A percentile compares a stretch with the other conserved stretches of the same genome.
These are phyloP conservation scores for Myocastor coypus DNA, from an alignment of 2,113 vertebrate genomes.

Conservation along the genomic window DNA sequence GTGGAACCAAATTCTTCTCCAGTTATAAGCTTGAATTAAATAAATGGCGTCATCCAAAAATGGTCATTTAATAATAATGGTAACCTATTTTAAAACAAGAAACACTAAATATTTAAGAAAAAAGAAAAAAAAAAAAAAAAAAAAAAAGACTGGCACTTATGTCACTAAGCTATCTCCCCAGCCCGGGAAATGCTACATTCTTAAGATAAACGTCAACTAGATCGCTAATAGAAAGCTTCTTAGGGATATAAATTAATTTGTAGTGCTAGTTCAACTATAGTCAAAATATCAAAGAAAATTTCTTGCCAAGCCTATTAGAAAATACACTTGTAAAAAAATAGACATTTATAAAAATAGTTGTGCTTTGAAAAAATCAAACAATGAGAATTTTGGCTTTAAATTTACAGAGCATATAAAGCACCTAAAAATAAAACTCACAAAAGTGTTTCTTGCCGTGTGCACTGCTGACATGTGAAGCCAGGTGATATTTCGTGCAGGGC, in stretches of 20 bases:
- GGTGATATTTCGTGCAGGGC: neutral
- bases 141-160: neutral
- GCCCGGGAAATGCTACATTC: neutral
- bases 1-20: neutral
- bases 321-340: conserved; percentile 4
- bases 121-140: neutral
- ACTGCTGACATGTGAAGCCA: neutral
- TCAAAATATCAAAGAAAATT: conserved; percentile 4
- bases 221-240: neutral
- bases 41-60: neutral
- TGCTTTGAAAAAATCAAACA: conserved; percentile 5
- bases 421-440: neutral
- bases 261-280: neutral
- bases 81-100: neutral
- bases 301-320: neutral
- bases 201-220: neutral
- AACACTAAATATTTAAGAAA: neutral
- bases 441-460: neutral
- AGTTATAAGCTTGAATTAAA: conserved; percentile 3
- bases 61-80: neutral
- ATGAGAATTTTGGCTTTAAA: neutral
- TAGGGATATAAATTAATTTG: neutral
- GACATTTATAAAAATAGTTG: neutral
- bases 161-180: no score
- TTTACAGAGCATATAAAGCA: neutral